A percentile compares a stretch with the other conserved stretches of the same genome.
Conservation (phyloP, 2,797 vertebrate genomes). For the Calcarius lapponicus region DNA sequence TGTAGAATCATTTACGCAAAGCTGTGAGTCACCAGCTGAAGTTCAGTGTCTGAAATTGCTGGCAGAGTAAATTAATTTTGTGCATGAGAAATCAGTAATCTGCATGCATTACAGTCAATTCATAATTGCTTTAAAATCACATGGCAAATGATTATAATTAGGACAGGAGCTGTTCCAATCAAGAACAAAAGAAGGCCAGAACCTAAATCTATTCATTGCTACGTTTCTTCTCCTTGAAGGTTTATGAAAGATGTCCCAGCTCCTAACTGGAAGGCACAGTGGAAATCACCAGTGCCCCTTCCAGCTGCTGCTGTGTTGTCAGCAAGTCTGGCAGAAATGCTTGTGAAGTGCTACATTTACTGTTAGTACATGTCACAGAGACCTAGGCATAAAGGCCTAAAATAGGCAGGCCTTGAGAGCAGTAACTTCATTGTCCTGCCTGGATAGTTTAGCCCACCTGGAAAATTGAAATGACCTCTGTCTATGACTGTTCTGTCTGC, state of each 20-base stretch:
- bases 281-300: background rate
- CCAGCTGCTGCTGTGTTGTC: background rate
- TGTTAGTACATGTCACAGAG: background rate
- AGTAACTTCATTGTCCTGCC: background rate
- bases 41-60: background rate
- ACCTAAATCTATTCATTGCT: constrained; percentile 13
- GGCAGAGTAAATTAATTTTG: constrained; percentile 61
- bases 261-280: background rate
- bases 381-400: background rate
- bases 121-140: constrained; percentile 60
- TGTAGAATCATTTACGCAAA: constrained; percentile 63
- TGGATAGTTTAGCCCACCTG: background rate
- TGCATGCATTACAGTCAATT: constrained; percentile 54
- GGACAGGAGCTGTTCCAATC: constrained; percentile 33
- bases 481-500: background rate
- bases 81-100: constrained; percentile 52
- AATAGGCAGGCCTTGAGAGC: background rate
- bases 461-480: constrained; percentile 9
- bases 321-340: background rate
- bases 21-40: constrained; percentile 56
- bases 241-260: background rate
- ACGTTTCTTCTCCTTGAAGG: background rate
- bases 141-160: constrained; percentile 46
- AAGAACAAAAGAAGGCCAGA: constrained; percentile 36
- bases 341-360: background rate